phyloP scores from a whole-genome alignment of 1,140 invertebrate genomes.

The Bombus sibiricus region DNA sequence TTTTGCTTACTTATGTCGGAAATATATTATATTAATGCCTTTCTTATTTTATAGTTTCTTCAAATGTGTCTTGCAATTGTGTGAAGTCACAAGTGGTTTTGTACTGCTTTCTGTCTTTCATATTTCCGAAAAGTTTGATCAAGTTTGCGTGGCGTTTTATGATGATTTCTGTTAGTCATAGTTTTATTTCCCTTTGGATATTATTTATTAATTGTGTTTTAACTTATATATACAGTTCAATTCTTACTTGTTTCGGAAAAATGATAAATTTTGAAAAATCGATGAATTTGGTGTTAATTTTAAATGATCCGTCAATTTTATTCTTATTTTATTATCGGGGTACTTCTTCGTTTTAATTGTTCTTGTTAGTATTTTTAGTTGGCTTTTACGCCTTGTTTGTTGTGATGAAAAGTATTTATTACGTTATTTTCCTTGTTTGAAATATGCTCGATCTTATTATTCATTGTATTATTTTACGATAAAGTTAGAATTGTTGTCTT shows the following conservation, averaged over 20 bases:
- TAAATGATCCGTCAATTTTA: no score
- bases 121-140: not conserved
- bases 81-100: no score
- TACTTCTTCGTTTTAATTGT: not conserved
- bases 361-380: not conserved
- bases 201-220: not conserved
- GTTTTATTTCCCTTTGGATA: no score
- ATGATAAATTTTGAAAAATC: not conserved
- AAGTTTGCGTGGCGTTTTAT: no score
- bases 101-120: not conserved
- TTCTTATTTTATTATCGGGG: not conserved
- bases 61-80: not conserved
- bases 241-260: not conserved
- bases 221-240: not conserved
- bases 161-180: no score
- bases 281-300: not conserved
- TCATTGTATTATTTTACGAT: not conserved
- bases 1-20: not conserved
- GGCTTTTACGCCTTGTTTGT: not conserved
- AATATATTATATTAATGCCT: not conserved
- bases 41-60: not conserved
- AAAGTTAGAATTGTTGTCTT: not conserved
- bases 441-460: not conserved
- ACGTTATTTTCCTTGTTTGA: not conserved
- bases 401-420: not conserved